Percentiles rank a stretch among this genome's conserved stretches.
phyloP scores from a whole-genome alignment of 2,888 invertebrate genomes.

The Spilarctia lutea region DNA sequence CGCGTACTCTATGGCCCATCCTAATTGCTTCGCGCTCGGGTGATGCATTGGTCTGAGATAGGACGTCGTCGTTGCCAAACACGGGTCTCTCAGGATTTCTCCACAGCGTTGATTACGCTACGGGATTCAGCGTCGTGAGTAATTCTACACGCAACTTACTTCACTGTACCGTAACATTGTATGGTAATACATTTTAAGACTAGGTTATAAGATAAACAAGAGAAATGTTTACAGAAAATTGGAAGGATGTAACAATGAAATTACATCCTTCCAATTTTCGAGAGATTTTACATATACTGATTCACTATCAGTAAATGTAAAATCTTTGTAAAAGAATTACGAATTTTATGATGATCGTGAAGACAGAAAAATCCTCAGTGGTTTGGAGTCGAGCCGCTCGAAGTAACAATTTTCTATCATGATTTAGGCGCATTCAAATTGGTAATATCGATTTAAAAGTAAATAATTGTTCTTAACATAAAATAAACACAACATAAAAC shows the following conservation, averaged over 20 bases:
- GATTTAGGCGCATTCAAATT: no score
- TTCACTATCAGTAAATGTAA: background rate
- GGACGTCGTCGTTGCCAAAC: conserved; percentile 44
- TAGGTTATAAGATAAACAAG: conserved; percentile 9
- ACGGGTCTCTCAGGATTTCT: conserved; percentile 45
- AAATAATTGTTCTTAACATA: no score
- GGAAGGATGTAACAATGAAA: background rate
- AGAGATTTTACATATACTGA: no score
- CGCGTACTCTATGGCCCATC: conserved; percentile 33
- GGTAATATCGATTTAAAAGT: no score
- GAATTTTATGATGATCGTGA: background rate
- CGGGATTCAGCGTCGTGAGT: conserved; percentile 34
- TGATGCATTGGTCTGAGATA: conserved; percentile 42
- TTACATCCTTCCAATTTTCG: no score
- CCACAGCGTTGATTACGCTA: conserved; percentile 45
- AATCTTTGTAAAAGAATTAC: background rate
- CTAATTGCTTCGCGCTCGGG: conserved; percentile 42
- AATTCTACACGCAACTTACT: conserved; percentile 19
- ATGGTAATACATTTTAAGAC: conserved; percentile 5
- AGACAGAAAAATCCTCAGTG: no score
- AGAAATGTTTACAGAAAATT: background rate
- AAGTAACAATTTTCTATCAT: no score
- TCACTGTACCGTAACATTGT: conserved; percentile 4
- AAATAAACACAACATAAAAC: no score
- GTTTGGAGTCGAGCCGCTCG: no score